A percentile compares a stretch with the other conserved stretches of the same genome.
These are phyloP conservation scores for Hartigia nigra DNA, from an alignment of 2,888 invertebrate genomes.

Conservation along the genomic window DNA sequence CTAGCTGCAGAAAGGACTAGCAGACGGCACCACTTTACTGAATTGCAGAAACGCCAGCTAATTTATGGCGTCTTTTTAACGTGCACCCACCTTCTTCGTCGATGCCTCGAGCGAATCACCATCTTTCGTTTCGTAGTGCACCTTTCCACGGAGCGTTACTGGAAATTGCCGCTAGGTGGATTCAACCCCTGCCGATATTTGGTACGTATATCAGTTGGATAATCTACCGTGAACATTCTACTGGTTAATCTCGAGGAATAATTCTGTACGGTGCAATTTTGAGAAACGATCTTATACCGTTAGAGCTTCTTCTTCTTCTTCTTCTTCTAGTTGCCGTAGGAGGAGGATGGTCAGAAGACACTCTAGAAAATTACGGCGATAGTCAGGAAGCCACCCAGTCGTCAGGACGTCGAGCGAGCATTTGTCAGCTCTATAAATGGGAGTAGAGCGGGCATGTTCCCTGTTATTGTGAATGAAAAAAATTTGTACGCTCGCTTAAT, in stretches of 20 bases:
- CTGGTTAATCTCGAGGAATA: not conserved
- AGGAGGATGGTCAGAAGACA: not conserved
- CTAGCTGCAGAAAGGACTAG: not conserved
- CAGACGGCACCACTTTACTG: conserved; percentile 23
- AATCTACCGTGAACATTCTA: not conserved
- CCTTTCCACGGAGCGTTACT: not conserved
- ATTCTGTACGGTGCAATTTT: not conserved
- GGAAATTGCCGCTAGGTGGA: not conserved
- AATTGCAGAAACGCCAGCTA: conserved; percentile 17
- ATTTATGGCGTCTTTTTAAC: conserved; percentile 12
- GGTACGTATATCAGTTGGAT: not conserved
- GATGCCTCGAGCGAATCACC: not conserved
- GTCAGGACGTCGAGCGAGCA: not conserved
- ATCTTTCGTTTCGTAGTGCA: not conserved
- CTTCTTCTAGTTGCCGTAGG: not conserved
- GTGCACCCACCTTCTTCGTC: not conserved
- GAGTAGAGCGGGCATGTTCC: not conserved
- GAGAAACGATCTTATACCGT: not conserved
- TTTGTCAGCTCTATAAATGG: not conserved
- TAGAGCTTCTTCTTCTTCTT: not conserved
- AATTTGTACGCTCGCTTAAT: not conserved
- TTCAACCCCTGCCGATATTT: not conserved
- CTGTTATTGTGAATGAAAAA: not conserved
- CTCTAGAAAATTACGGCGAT: not conserved
- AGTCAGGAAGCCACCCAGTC: not conserved